Base-by-base conservation (phyloP, 2,888 invertebrate species). In the Liopterus haemorrhoidalis region DNA sequence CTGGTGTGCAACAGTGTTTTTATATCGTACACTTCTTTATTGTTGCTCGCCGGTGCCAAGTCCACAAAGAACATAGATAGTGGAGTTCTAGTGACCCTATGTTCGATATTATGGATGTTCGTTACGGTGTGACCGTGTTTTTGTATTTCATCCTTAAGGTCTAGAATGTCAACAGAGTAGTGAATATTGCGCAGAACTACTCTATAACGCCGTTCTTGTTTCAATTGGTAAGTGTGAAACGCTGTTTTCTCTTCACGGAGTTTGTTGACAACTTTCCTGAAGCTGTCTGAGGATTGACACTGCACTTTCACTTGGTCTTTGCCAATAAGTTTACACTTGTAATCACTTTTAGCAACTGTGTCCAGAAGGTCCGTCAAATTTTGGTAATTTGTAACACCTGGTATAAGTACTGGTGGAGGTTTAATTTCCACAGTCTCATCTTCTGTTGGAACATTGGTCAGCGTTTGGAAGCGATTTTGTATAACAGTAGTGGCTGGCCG, bases 71-170 rank as follows among this genome's bases (percentile, higher is more conserved):
- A 41, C n/a, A 41, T 5, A 9, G 41, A 24, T 5, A 22, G 24
- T 33, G 41, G 22, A 9, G 20, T 41, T 12, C 33, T 41, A 2
- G 41, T 33, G 14, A 33, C 24, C 15, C 14, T 32, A 33, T 41
- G 41, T 20, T 41, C 33, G 9, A 41, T 41, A 19, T 43, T 43
- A 5, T 43, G 25, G 28, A 42, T 42, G 30, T 42, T 36, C 9
- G n/a, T 6, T 11, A 42, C 36, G 19, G 25, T 28, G 21, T 36
- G 43, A 12, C 43, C 12, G n/a, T 33, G 27, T 22, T 11, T 14
- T 43, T 37, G 28, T 6, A 43, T 43, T 37, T 43, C 30, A 25
- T 2, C 18, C 30, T 43, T 37, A n/a, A 43, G 37, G 9, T 43
- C 43, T 11, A 36, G 14, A 14, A 6, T 9, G 22, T 37, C 37